A percentile compares a stretch with the other conserved stretches of the same genome.
Evolutionary conservation across 2,888 invertebrate genomes (phyloP).

Genomic region (Eupithecia subfuscata): DNA sequence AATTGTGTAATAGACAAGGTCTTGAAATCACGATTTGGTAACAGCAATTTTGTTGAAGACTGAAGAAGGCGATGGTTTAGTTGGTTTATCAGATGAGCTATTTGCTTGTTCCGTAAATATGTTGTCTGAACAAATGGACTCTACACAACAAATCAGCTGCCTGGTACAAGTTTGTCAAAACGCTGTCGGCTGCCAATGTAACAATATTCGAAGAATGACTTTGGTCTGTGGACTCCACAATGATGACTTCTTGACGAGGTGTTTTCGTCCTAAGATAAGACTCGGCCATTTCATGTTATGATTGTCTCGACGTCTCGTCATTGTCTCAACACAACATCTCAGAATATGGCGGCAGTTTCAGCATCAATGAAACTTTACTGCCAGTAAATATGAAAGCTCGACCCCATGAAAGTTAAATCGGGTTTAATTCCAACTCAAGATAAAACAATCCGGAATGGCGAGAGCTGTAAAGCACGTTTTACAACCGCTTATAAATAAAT

Average conservation of each 20-base stretch:
- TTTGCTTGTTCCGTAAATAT: neutral
- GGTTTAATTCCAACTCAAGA: slow-evolving; percentile 19
- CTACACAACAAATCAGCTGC: neutral
- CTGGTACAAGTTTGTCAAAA: neutral
- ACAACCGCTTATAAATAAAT: slow-evolving; percentile 32
- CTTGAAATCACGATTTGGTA: neutral
- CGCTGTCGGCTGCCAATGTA: neutral
- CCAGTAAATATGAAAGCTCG: slow-evolving; percentile 7
- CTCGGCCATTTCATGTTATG: neutral
- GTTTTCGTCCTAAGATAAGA: neutral
- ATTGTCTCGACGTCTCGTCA: neutral
- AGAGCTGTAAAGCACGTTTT: slow-evolving; percentile 33
- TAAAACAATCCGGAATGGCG: slow-evolving; percentile 27
- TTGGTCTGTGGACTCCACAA: neutral
- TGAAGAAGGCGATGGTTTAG: neutral
- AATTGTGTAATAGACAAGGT: too few species aligned
- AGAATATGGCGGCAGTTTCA: neutral
- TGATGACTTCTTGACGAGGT: neutral
- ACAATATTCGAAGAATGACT: neutral
- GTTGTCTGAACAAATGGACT: neutral
- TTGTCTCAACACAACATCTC: neutral
- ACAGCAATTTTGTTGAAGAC: neutral
- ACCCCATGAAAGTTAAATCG: slow-evolving; percentile 24
- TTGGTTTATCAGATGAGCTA: neutral
- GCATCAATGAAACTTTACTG: slow-evolving; percentile 5